Conservation (phyloP, 2,797 vertebrate genomes). For the Simalia tracyae region DNA sequence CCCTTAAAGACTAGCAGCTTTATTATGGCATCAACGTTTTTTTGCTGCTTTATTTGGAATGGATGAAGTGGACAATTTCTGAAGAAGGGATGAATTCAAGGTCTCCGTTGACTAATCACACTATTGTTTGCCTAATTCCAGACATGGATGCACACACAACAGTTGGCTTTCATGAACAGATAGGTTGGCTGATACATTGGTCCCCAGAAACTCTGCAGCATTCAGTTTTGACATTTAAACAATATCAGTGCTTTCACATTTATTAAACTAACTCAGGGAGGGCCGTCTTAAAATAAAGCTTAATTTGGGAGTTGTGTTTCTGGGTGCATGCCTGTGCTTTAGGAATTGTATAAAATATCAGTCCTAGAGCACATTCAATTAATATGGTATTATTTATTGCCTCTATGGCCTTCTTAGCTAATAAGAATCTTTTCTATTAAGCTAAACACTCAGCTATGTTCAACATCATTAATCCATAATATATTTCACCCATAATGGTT, state of each 20-base stretch:
- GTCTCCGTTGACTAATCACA: not conserved
- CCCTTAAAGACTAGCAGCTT: not conserved
- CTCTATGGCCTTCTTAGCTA: conserved; percentile 10
- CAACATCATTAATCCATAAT: conserved; percentile 21
- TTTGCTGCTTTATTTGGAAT: not conserved
- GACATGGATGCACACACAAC: not conserved
- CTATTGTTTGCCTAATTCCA: not conserved
- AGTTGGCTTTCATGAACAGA: not conserved
- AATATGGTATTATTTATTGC: conserved; percentile 48
- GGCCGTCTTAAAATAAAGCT: not conserved
- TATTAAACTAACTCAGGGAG: not conserved
- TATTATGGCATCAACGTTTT: not conserved
- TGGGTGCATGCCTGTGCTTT: not conserved
- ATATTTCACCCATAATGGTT: conserved; percentile 16
- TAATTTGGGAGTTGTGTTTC: not conserved
- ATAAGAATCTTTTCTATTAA: conserved; percentile 31
- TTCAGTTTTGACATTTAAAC: not conserved
- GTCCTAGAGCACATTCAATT: conserved; percentile 37
- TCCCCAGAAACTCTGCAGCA: not conserved
- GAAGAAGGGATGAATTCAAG: not conserved
- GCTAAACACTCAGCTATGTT: conserved; percentile 8
- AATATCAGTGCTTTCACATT: not conserved
- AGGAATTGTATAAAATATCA: not conserved
- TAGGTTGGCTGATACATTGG: not conserved
- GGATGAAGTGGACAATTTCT: not conserved